phyloP scores from a whole-genome alignment of 2,113 vertebrate genomes.

The Hypocryptadius cinnamomeus region DNA sequence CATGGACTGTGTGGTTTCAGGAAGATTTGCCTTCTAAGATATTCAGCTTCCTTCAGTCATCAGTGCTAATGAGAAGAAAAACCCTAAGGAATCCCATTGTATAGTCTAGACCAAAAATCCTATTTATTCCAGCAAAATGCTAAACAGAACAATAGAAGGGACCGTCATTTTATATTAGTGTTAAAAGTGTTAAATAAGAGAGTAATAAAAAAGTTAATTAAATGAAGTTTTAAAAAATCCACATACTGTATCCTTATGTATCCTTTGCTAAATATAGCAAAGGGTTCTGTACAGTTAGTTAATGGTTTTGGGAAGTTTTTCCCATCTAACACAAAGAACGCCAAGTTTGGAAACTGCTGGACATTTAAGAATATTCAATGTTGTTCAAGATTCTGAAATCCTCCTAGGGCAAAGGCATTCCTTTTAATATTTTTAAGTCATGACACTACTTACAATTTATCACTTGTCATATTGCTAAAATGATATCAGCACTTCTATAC shows the following conservation, averaged over 20 bases:
- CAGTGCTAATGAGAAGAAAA: background rate
- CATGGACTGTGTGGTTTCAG: background rate
- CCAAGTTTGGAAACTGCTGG: background rate
- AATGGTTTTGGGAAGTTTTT: background rate
- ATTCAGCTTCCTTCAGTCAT: background rate
- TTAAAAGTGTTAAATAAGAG: background rate
- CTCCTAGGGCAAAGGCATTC: background rate
- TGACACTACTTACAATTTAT: background rate
- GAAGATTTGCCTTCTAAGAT: background rate
- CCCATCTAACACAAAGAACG: background rate
- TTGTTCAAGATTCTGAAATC: background rate
- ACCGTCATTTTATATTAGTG: background rate
- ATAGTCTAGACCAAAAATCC: background rate
- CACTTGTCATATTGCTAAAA: background rate
- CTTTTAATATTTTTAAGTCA: background rate
- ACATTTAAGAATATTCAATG: background rate
- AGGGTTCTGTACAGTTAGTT: background rate
- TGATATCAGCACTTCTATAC: background rate
- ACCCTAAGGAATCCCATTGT: background rate
- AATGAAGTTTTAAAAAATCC: background rate
- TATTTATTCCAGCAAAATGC: background rate
- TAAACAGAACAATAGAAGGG: background rate
- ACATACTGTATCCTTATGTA: background rate
- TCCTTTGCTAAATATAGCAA: background rate
- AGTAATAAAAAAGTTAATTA: background rate